Evolutionary conservation across 2,888 invertebrate species (phyloP).

Genomic region (Nemapogon koenigi): DNA sequence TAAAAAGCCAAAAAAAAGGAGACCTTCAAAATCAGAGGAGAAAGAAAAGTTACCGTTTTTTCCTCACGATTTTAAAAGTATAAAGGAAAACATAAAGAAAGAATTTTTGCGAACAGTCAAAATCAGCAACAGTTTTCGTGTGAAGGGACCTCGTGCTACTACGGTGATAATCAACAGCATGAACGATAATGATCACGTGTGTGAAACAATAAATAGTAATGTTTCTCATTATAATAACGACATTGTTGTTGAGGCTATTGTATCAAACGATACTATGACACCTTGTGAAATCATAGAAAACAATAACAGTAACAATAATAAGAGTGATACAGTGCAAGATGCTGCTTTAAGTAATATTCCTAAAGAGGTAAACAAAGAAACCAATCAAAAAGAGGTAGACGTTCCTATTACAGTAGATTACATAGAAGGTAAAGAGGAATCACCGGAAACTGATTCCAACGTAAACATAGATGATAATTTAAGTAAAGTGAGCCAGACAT

Average conservation of each 20-base stretch:
- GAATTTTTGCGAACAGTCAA: constrained; percentile 50
- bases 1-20: constrained; percentile 36
- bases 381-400: too few species aligned
- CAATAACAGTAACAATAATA: constrained; percentile 15
- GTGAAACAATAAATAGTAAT: too few species aligned
- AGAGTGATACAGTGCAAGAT: constrained; percentile 11
- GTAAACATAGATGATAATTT: not conserved
- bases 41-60: constrained; percentile 32
- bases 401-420: too few species aligned
- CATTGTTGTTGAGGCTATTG: not conserved
- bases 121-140: constrained; percentile 49
- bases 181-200: constrained; percentile 34
- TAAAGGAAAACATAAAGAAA: constrained; percentile 48
- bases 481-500: not conserved
- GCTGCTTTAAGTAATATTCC: not conserved
- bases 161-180: constrained; percentile 39
- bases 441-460: not conserved
- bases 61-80: constrained; percentile 39
- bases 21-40: constrained; percentile 28
- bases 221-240: too few species aligned
- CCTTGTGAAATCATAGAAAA: too few species aligned
- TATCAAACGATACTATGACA: not conserved
- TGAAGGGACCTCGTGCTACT: constrained; percentile 42
- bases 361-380: too few species aligned
- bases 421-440: too few species aligned